Evolutionary conservation across 2,113 vertebrate genomes (phyloP), one percentile per base, ranked within the genome.

Genomic region (Stomatorhinus ivindoensis): DNA sequence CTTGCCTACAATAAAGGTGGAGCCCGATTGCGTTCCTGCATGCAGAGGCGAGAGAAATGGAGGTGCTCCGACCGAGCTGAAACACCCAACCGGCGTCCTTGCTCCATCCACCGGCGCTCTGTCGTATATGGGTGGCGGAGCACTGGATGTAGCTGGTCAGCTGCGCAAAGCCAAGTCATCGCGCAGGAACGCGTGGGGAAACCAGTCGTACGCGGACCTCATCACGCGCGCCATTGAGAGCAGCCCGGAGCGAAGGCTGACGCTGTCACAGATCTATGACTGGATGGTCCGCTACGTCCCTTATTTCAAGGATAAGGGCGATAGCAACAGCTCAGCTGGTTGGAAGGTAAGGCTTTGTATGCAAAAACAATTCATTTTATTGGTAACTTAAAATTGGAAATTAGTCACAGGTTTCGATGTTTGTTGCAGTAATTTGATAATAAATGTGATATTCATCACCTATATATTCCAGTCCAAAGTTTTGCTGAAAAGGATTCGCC

Each of bases 271-370:
- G 92, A 98, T 99, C 91, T 99, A 99, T 91, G 98, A 99, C 96
- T 99, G 98, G 98, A 99, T 99, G 98, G 98, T 99, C 92, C 97
- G 97, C 92, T 98, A 97, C 94, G 97, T 99, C 92, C 98, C 97
- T 91, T 99, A 99, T 95, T 99, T 99, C 95, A 98, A 98, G 96
- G 98, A 99, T 97, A 99, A 99, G 96, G 98, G 98, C 91, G 98
- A 99, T 96, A 99, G 97, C 95, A 98, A 98, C 94, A 98, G 97
- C 95, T 98, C 97, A 0, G 97, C 97, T 3, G 97, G 97, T 90
- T 99, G 98, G 98, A 99, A 99, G 98, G 98, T 99, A 97, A 93
- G 95, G 89, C 10, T 89, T 24, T 47, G 46, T n/a, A 24, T 46
- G 24, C 42, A 82, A 44, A 82, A 42, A 42, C 44, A 42, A 9